These are phyloP conservation scores for Diabrotica balteata DNA, from an alignment of 2,888 invertebrate genomes.

Conservation along the genomic window DNA sequence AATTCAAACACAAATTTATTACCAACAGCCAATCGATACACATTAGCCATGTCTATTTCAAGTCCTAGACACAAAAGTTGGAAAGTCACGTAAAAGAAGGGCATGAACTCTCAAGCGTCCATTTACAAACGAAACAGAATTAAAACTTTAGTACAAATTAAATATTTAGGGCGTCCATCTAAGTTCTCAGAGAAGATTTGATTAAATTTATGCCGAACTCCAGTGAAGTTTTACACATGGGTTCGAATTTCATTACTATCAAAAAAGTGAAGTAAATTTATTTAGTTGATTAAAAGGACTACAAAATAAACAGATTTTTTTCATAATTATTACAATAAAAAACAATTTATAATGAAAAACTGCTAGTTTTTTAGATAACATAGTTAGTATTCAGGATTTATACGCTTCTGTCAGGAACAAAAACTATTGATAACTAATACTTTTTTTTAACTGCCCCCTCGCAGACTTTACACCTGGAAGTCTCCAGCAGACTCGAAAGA, in stretches of 20 bases:
- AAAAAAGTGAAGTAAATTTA: too few species aligned
- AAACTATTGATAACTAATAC: too few species aligned
- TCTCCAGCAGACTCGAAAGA: too few species aligned
- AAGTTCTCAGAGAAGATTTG: conserved; percentile 34
- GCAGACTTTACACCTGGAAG: too few species aligned
- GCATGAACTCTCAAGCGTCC: conserved; percentile 20
- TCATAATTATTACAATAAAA: too few species aligned
- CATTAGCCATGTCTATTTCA: not conserved
- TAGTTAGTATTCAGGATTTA: too few species aligned
- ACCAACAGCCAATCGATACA: conserved; percentile 11
- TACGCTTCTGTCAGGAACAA: too few species aligned
- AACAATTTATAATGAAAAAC: too few species aligned
- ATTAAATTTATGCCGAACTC: conserved; percentile 32
- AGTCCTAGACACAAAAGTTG: conserved; percentile 3
- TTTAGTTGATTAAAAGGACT: too few species aligned
- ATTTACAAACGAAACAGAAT: conserved; percentile 31
- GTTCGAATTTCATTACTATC: not conserved
- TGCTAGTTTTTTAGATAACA: too few species aligned
- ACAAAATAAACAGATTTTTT: too few species aligned
- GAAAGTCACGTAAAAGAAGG: conserved; percentile 11
- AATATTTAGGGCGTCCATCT: conserved; percentile 34
- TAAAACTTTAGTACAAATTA: conserved; percentile 34
- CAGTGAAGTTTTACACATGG: not conserved
- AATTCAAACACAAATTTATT: conserved; percentile 3
- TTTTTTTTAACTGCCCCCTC: too few species aligned